Conservation (phyloP, 2,888 invertebrate species). For the Cephus pulcher region DNA sequence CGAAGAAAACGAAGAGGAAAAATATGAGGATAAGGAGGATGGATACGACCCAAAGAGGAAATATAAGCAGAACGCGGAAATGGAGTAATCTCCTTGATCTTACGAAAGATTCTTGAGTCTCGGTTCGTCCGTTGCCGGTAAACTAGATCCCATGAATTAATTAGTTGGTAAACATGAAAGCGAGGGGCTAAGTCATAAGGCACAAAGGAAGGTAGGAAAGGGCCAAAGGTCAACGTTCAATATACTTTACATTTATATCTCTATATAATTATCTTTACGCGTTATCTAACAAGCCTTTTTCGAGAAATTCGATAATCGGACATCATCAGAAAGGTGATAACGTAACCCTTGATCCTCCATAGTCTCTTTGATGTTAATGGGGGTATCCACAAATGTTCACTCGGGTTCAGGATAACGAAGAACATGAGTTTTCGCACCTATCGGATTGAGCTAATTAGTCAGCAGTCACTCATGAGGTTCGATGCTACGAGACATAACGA, state of each 20-base stretch:
- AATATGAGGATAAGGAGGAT: constrained; percentile 15
- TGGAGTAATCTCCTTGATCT: constrained; percentile 35
- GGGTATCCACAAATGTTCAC: not conserved
- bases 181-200: constrained; percentile 1
- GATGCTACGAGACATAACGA: not conserved
- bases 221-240: constrained; percentile 36
- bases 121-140: constrained; percentile 29
- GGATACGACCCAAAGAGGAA: constrained; percentile 17
- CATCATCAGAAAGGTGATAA: not conserved
- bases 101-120: constrained; percentile 10
- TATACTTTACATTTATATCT: too few relatives aligned
- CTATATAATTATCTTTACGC: too few relatives aligned
- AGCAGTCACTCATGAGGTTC: constrained; percentile 27
- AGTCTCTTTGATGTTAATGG: not conserved
- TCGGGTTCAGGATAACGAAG: not conserved
- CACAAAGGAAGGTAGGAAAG: not conserved
- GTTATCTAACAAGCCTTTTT: too few relatives aligned
- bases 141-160: constrained; percentile 50
- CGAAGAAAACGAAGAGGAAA: not conserved
- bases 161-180: constrained; percentile 45
- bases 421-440: not conserved
- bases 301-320: too few relatives aligned
- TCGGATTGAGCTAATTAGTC: constrained; percentile 23
- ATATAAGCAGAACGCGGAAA: constrained; percentile 12
- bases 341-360: not conserved